These are phyloP conservation scores for Amaurobius ferox DNA, from an alignment of 2,888 invertebrate genomes.

Conservation along the genomic window DNA sequence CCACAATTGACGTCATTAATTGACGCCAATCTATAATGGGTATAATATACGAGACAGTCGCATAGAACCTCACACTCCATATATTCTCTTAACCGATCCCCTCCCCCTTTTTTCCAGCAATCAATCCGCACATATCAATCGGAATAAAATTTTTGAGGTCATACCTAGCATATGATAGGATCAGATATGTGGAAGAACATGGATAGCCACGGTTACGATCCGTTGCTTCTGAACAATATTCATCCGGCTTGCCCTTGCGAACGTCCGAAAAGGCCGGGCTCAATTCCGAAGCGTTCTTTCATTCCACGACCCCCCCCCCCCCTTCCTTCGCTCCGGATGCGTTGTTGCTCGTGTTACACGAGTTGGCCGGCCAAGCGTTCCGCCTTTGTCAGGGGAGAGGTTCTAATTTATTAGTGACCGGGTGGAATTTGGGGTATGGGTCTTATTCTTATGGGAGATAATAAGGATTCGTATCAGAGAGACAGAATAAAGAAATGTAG, in stretches of 20 bases:
- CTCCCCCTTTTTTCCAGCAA: too few species aligned
- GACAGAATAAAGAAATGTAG: too few species aligned
- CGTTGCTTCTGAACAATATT: neutral
- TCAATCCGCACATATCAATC: too few species aligned
- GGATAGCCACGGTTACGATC: neutral
- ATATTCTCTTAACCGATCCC: too few species aligned
- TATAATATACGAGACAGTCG: too few species aligned
- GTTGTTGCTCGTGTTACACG: neutral
- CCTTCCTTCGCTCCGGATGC: neutral
- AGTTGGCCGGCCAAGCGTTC: slow-evolving; percentile 60
- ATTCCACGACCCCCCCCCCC: neutral
- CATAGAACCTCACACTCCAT: too few species aligned
- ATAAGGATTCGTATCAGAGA: too few species aligned
- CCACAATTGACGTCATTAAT: too few species aligned
- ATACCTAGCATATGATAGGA: too few species aligned
- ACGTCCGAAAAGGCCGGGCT: neutral
- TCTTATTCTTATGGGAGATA: neutral
- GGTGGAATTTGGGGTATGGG: neutral
- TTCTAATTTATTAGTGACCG: neutral
- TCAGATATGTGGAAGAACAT: neutral
- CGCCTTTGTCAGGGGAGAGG: slow-evolving; percentile 14
- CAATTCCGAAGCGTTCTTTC: neutral
- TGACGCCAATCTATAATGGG: too few species aligned
- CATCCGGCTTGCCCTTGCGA: neutral
- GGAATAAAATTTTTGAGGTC: too few species aligned